Conservation (phyloP, 2,888 invertebrate species). For the Timema podura region DNA sequence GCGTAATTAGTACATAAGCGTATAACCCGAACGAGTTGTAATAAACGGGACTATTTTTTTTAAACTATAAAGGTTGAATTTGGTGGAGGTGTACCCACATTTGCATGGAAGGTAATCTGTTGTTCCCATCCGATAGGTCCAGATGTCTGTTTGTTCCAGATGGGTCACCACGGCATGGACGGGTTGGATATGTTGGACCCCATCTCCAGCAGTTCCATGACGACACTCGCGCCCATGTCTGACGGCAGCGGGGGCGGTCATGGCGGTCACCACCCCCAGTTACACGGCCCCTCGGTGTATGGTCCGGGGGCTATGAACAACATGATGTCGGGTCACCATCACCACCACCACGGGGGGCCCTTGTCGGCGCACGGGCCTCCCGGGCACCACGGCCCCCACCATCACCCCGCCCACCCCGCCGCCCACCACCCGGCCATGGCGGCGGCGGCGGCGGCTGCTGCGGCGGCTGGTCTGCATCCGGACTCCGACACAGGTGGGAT, state of each 20-base stretch:
- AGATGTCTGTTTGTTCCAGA: constrained; percentile 55
- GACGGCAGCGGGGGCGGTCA: constrained; percentile 54
- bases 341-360: constrained; percentile 49
- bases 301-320: constrained; percentile 48
- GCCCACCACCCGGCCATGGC: constrained; percentile 71
- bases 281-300: constrained; percentile 63
- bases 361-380: constrained; percentile 51
- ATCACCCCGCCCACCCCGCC: constrained; percentile 54
- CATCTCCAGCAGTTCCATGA: constrained; percentile 78
- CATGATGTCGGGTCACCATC: constrained; percentile 54
- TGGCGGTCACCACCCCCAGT: constrained; percentile 61
- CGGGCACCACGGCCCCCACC: constrained; percentile 64
- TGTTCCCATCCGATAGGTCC: no score
- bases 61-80: no score
- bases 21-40: neutral
- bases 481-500: constrained; percentile 66
- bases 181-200: constrained; percentile 90
- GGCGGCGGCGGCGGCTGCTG: constrained; percentile 64
- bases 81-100: no score
- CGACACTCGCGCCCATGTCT: constrained; percentile 86
- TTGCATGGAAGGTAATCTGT: no score
- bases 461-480: constrained; percentile 77
- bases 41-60: neutral
- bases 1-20: no score
- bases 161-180: constrained; percentile 84